These are phyloP conservation scores for Harpegnathos saltator DNA, from an alignment of 1,140 invertebrate species.

Conservation along the genomic window DNA sequence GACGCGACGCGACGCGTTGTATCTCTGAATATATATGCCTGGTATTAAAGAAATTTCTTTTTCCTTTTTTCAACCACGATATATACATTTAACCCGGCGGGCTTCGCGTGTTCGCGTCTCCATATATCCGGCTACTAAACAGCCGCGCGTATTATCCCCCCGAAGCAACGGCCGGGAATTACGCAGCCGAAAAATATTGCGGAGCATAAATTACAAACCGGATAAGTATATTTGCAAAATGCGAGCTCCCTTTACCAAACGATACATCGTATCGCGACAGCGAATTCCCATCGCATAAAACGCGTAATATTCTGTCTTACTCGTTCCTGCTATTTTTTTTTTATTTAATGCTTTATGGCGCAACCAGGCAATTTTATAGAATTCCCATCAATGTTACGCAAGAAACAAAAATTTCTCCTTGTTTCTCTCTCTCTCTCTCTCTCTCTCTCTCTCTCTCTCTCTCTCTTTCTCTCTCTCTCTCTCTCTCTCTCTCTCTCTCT, in stretches of 20 bases:
- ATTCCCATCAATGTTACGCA: neutral
- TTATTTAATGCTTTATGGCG: slow-evolving; percentile 20
- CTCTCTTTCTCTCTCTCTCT: neutral
- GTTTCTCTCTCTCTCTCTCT: neutral
- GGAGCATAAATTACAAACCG: slow-evolving; percentile 49
- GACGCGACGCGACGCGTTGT: slow-evolving; percentile 18
- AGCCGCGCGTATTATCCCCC: slow-evolving; percentile 24
- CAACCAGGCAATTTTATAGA: neutral
- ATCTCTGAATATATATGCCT: slow-evolving; percentile 34
- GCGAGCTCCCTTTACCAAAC: slow-evolving; percentile 34
- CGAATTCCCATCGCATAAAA: slow-evolving; percentile 30
- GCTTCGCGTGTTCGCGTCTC: slow-evolving; percentile 38
- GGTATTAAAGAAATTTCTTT: slow-evolving; percentile 25
- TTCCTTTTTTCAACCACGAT: slow-evolving; percentile 22
- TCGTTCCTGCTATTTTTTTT: slow-evolving; percentile 10
- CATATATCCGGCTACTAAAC: slow-evolving; percentile 44
- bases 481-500: neutral
- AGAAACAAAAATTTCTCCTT: neutral
- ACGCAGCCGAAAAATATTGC: slow-evolving; percentile 53
- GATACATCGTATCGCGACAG: slow-evolving; percentile 3
- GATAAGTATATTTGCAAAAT: slow-evolving; percentile 56
- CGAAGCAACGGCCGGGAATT: slow-evolving; percentile 40
- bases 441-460: too few species aligned
- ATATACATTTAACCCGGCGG: slow-evolving; percentile 12
- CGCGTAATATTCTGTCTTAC: slow-evolving; percentile 24